Percentiles rank a stretch among this genome's conserved stretches.
phyloP scores from a whole-genome alignment of 2,888 invertebrate genomes.

The Callinectes sapidus region DNA sequence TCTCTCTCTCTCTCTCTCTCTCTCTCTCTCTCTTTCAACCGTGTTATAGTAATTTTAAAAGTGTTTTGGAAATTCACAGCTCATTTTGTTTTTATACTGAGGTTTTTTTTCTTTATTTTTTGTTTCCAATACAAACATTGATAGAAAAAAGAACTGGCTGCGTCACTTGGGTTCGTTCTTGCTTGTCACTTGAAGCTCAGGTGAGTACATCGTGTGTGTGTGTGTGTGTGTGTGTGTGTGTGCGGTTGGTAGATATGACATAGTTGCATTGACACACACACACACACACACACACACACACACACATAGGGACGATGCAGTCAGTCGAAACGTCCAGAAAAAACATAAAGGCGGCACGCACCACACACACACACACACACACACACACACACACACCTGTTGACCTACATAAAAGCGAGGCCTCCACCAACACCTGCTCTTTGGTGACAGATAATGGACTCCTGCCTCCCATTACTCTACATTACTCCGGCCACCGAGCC shows the following conservation, averaged over 20 bases:
- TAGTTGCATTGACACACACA: background rate
- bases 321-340: background rate
- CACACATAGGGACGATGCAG: background rate
- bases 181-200: background rate
- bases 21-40: conserved; percentile 1
- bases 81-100: background rate
- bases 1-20: conserved; percentile 34
- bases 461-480: background rate
- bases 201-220: background rate
- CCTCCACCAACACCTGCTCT: conserved; percentile 15
- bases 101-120: background rate
- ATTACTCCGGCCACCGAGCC: background rate
- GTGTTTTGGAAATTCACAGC: background rate
- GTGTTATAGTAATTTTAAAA: background rate
- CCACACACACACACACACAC: conserved; percentile 25
- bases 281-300: conserved; percentile 1
- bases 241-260: background rate
- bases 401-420: conserved; percentile 23
- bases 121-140: background rate
- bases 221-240: background rate
- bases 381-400: conserved; percentile 21
- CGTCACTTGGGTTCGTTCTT: background rate
- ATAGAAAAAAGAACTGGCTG: background rate
- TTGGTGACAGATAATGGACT: background rate
- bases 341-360: background rate